Evolutionary conservation across 2,113 vertebrate species (phyloP), one percentile per base, ranked within the genome.

Genomic region (Nasalis larvatus): DNA sequence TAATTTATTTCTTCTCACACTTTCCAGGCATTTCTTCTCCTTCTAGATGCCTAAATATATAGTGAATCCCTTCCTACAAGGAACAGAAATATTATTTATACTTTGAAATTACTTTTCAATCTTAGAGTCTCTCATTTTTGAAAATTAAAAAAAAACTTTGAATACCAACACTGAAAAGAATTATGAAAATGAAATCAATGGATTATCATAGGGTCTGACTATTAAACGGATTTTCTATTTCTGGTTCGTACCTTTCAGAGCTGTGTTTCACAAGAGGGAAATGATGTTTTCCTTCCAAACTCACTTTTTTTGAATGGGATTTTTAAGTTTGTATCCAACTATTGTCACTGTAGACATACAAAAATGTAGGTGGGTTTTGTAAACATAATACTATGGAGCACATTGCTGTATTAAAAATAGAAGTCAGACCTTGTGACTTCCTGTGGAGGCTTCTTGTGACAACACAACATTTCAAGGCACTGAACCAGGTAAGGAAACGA

Each of bases 381-480:
- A 71, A 86, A 42, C 13, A 42, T 37, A 47, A 63, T 7, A n/a
- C 3, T 30, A 76, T 47, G 42, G 9, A 94, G 16, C 80, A 86
- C 89, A 83, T 85, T 52, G 78, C 7, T 73, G 8, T 37, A 37
- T 89, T 88, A 86, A 96, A 95, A 76, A 30, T 30, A 54, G 69
- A 83, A 95, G 85, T 73, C 80, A 97, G 37, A 81, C 78, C 71
- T 82, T 69, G 40, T 97, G 56, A 95, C 49, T 80, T 95, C 60
- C 27, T 27, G 32, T 20, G 68, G 10, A 76, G 7, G 20, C 27
- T 88, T 68, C 58, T 95, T 95, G 89, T 86, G n/a, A 95, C 71
- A 63, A 58, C 32, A 58, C 40, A 68, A 52, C 89, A 96, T 97
- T 97, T 92, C 54, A 89, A 90, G 76, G 47, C 84, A 81, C 56